These are phyloP conservation scores for Pelochelys cantorii DNA, from an alignment of 2,797 vertebrate species.

Conservation along the genomic window DNA sequence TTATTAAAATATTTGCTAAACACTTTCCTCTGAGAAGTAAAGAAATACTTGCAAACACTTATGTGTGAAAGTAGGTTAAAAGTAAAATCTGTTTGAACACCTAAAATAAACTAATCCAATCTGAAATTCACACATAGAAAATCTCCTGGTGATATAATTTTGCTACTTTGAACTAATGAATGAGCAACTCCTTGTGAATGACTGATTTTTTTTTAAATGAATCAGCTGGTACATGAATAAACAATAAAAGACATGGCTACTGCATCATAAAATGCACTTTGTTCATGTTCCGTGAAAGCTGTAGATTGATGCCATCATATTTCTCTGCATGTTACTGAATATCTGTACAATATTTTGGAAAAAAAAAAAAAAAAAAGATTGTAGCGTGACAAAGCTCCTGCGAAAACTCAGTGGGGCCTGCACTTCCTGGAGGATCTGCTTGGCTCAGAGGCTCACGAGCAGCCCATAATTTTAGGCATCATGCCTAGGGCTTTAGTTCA, in stretches of 20 bases:
- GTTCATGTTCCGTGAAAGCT: constrained; percentile 10
- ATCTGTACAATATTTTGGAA: neutral
- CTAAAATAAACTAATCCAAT: neutral
- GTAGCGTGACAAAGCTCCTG: too few relatives aligned
- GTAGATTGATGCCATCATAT: neutral
- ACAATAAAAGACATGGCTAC: neutral
- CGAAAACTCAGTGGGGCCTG: too few relatives aligned
- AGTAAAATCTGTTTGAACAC: neutral
- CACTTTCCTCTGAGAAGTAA: neutral
- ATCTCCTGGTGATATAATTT: neutral
- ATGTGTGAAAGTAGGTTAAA: neutral
- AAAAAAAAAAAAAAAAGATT: too few relatives aligned
- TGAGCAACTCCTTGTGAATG: neutral
- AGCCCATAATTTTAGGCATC: too few relatives aligned
- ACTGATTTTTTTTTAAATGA: constrained; percentile 18
- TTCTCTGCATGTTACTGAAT: neutral
- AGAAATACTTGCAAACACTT: neutral
- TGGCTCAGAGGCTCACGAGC: too few relatives aligned
- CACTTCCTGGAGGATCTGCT: too few relatives aligned
- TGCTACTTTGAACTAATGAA: neutral
- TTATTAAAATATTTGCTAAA: constrained; percentile 6
- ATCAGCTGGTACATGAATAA: neutral
- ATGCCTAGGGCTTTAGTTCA: too few relatives aligned
- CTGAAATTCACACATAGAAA: neutral
- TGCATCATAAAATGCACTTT: neutral